Percentiles rank a stretch among this genome's conserved stretches.
phyloP scores from a whole-genome alignment of 2,113 vertebrate genomes.

The Atlantisia rogersi region DNA sequence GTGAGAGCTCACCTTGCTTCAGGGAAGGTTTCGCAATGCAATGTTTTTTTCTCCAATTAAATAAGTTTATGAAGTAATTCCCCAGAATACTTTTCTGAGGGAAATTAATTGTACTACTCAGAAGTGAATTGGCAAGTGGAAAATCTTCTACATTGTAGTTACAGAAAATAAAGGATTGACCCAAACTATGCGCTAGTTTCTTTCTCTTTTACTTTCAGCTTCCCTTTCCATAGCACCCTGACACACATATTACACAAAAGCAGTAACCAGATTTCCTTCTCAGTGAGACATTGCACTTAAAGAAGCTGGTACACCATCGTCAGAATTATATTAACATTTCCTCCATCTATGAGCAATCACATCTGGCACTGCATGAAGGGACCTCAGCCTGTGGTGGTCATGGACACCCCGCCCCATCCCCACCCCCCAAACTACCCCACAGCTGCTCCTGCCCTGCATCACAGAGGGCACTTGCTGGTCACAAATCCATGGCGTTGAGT shows the following conservation, averaged over 20 bases:
- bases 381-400: background rate
- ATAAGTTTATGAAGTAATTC: background rate
- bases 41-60: background rate
- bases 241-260: background rate
- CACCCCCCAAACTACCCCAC: too few relatives aligned
- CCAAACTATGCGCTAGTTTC: background rate
- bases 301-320: fast-evolving
- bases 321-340: background rate
- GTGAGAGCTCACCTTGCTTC: background rate
- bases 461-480: too few relatives aligned
- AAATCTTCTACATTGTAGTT: background rate
- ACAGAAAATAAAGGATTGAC: background rate
- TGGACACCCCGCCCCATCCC: too few relatives aligned
- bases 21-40: background rate
- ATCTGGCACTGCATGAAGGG: fast-evolving
- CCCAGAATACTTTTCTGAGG: background rate
- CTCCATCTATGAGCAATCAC: background rate
- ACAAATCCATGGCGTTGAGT: fast-evolving
- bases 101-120: background rate
- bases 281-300: fast-evolving
- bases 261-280: background rate
- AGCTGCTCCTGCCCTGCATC: background rate
- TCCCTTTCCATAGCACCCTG: background rate
- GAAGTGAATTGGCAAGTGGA: background rate
- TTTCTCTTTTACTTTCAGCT: background rate